Base-by-base conservation (phyloP, 2,888 invertebrate species). In the Synergus umbraculus region DNA sequence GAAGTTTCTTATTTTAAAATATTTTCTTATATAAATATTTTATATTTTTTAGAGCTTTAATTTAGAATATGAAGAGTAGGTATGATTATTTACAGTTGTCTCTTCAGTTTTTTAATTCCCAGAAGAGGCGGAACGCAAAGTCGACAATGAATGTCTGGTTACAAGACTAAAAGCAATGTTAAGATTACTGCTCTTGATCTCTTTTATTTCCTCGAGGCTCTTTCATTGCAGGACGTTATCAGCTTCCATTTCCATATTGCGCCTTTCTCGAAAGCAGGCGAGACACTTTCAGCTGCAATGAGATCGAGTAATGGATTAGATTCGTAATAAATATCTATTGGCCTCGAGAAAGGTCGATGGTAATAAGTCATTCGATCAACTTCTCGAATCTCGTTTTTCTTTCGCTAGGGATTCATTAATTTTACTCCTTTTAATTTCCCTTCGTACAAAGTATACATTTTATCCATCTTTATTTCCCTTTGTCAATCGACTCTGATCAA, bases 231-330 rank as follows among this genome's bases (percentile, higher is more conserved):
- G 46, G 29, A 49, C 54, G 15, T 73, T 73, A 73, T 73, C 73
- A 73, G 41, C 54, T 54, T 73, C 73, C 73, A 73, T 73, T 73
- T 73, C 73, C 73, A 73, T 73, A 73, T 73, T 73, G 73, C 37
- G 49, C 46, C 29, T 69, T 22, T 29, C 13, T 46, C 22, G 15
- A 22, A 49, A 69, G 43, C 66, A 43, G 66, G 41, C 22, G 69
- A 22, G 29, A 69, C 69, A 46, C n/a, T 49, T 37, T 58, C 37
- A 73, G 10, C n/a, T 73, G 54, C 7, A 73, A 73, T 9, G 49
- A 54, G 54, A 73, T 2, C 10, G 73, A 73, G 49, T 73, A 73
- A 73, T 73, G 54, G 73, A 73, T 73, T 41, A 73, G 54, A 73
- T 73, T 73, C 37, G 37, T n/a, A 46, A 46, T 67, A 67, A 67